These are phyloP conservation scores for Meleagris gallopavo DNA, from an alignment of 2,113 vertebrate species.

Conservation along the genomic window DNA sequence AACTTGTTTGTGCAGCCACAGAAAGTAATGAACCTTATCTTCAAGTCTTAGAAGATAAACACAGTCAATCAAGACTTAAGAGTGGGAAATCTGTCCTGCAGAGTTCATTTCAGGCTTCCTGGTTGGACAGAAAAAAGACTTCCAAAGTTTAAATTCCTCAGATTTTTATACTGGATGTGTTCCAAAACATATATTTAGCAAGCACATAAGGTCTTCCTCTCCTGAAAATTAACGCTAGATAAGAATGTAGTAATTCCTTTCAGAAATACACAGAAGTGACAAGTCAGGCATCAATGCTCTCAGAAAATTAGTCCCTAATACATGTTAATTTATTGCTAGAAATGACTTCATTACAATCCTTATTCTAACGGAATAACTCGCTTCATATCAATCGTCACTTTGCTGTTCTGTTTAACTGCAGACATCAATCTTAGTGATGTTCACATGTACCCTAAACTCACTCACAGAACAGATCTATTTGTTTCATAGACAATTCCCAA, in stretches of 20 bases:
- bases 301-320: neutral
- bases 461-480: neutral
- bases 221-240: neutral
- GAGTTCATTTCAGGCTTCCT: neutral
- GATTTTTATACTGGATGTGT: neutral
- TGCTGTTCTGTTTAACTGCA: neutral
- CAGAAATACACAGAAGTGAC: neutral
- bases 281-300: neutral
- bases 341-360: neutral
- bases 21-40: neutral
- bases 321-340: neutral
- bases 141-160: neutral
- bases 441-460: neutral
- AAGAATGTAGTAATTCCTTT: neutral
- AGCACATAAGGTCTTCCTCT: neutral
- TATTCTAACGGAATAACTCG: neutral
- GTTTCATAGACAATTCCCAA: neutral
- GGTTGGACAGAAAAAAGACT: neutral
- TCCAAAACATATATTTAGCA: neutral
- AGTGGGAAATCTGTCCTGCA: neutral
- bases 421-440: rapidly evolving
- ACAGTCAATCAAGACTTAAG: neutral
- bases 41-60: neutral
- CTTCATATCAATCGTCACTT: neutral
- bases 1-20: neutral